These are phyloP conservation scores for Hyalella azteca DNA, from an alignment of 2,888 invertebrate genomes.

Conservation along the genomic window DNA sequence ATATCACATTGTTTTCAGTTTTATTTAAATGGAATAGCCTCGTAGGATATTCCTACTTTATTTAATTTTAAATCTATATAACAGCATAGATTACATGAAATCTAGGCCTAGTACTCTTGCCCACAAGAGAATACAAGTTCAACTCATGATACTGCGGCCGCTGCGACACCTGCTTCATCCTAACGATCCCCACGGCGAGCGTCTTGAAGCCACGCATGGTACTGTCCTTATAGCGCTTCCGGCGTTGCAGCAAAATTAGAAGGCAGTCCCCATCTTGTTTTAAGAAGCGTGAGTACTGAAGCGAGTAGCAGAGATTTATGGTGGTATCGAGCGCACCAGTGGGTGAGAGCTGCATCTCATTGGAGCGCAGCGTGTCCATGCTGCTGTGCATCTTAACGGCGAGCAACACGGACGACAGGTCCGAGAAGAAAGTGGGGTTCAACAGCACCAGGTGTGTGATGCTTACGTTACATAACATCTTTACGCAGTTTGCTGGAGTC, in stretches of 20 bases:
- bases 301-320: slow-evolving; percentile 93
- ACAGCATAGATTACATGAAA: too few species aligned
- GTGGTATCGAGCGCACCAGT: slow-evolving; percentile 86
- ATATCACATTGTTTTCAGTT: too few species aligned
- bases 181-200: slow-evolving; percentile 91
- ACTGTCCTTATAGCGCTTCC: slow-evolving; percentile 97
- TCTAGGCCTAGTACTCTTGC: too few species aligned
- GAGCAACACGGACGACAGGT: slow-evolving; percentile 82
- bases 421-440: slow-evolving; percentile 77
- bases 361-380: slow-evolving; percentile 92
- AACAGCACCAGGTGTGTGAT: slow-evolving; percentile 82
- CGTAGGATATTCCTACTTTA: too few species aligned
- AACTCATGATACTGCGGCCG: too few species aligned
- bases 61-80: too few species aligned
- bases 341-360: slow-evolving; percentile 87
- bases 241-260: slow-evolving; percentile 91
- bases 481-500: too few species aligned
- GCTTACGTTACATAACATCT: slow-evolving; percentile 87
- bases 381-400: slow-evolving; percentile 95
- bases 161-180: slow-evolving; percentile 95
- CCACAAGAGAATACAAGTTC: too few species aligned
- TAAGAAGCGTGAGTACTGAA: slow-evolving; percentile 98
- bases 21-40: too few species aligned
- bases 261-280: slow-evolving; percentile 96
- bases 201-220: slow-evolving; percentile 98